A percentile compares a stretch with the other conserved stretches of the same genome.
Evolutionary conservation across 2,888 invertebrate species (phyloP).

Genomic region (Lissocephala sabroskyi): DNA sequence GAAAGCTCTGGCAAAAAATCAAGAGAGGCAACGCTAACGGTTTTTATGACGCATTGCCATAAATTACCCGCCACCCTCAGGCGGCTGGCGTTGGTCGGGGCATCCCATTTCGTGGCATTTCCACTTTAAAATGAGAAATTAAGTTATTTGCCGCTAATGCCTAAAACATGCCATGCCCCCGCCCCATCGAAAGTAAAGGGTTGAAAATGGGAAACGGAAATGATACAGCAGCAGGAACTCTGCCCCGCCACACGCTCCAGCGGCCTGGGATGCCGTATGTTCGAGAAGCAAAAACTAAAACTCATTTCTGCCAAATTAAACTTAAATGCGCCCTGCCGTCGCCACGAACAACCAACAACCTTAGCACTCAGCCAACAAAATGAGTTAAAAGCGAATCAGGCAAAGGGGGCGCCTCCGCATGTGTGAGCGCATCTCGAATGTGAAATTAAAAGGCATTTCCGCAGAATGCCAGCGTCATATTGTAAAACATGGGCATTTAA

Average conservation of each 20-base stretch:
- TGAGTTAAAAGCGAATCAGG: slow-evolving; percentile 25
- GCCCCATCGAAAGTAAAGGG: background rate
- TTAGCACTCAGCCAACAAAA: slow-evolving; percentile 31
- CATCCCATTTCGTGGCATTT: too few relatives aligned
- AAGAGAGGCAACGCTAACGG: background rate
- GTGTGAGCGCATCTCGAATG: slow-evolving; percentile 43
- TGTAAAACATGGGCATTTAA: slow-evolving; percentile 68
- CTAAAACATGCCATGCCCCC: slow-evolving; percentile 11
- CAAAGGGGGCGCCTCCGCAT: slow-evolving; percentile 3
- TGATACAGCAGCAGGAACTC: slow-evolving; percentile 47
- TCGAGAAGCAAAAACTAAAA: slow-evolving; percentile 49
- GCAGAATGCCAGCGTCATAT: slow-evolving; percentile 66
- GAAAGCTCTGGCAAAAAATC: background rate
- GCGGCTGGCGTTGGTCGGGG: too few relatives aligned
- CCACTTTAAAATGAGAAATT: slow-evolving; percentile 54
- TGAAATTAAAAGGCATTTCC: slow-evolving; percentile 68
- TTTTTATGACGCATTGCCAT: slow-evolving; percentile 1
- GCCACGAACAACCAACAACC: background rate
- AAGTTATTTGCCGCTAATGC: slow-evolving; percentile 64
- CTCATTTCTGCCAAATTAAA: slow-evolving; percentile 66
- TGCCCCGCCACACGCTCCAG: background rate
- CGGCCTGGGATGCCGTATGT: slow-evolving; percentile 18
- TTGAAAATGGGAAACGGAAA: slow-evolving; percentile 39
- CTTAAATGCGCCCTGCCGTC: slow-evolving; percentile 42
- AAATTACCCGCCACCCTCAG: too few relatives aligned